Evolutionary conservation across 2,113 vertebrate species (phyloP).

Genomic region (Thermophis baileyi): DNA sequence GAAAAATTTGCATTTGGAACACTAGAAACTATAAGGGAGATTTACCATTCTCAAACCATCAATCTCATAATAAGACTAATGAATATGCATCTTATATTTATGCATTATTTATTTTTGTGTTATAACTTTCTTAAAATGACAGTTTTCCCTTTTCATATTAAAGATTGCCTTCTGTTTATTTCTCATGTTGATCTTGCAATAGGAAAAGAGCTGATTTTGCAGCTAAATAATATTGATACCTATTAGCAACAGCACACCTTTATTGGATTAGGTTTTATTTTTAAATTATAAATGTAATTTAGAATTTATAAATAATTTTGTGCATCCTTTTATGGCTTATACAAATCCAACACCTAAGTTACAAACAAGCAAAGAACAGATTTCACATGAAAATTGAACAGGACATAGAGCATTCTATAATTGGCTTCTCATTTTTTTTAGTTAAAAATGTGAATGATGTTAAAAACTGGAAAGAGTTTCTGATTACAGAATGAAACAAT

Average conservation of each 20-base stretch:
- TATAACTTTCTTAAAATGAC: neutral
- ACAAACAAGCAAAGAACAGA: neutral
- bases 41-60: neutral
- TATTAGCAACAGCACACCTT: neutral
- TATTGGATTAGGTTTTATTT: neutral
- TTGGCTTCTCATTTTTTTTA: neutral
- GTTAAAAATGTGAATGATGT: neutral
- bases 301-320: neutral
- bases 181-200: neutral
- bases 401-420: neutral
- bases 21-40: neutral
- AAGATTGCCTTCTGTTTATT: neutral
- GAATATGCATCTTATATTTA: neutral
- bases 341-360: neutral
- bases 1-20: neutral
- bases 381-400: neutral
- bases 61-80: neutral
- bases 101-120: neutral
- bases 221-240: neutral
- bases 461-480: neutral
- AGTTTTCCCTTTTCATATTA: neutral
- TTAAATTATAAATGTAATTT: neutral
- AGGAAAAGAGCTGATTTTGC: neutral
- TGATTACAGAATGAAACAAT: neutral
- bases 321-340: neutral